A percentile compares a stretch with the other conserved stretches of the same genome.
phyloP scores from a whole-genome alignment of 2,113 vertebrate genomes.

The Melanotaenia duboulayi region DNA sequence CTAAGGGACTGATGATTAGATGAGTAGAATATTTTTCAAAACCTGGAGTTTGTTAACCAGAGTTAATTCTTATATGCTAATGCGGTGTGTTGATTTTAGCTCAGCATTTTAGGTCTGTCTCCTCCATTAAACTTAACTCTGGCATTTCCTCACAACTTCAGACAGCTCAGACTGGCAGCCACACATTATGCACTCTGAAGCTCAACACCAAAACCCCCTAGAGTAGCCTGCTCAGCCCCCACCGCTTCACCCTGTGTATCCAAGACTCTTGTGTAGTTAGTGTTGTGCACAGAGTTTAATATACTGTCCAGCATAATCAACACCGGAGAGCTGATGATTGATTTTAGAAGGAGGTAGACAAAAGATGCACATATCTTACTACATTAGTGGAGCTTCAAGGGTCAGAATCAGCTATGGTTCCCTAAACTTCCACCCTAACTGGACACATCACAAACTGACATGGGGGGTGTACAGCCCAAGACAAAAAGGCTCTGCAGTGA shows the following conservation, averaged over 20 bases:
- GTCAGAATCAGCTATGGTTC: no score
- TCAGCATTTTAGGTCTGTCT: not conserved
- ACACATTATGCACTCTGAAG: not conserved
- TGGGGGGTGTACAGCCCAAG: no score
- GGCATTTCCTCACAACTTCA: not conserved
- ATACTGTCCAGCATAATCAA: no score
- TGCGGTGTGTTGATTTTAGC: not conserved
- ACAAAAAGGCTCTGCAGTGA: not conserved
- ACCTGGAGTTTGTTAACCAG: no score
- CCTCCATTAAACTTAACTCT: not conserved
- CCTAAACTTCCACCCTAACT: not conserved
- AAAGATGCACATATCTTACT: no score
- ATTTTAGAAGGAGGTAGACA: no score
- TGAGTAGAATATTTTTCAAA: not conserved
- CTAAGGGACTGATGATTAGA: not conserved
- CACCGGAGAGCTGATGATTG: no score
- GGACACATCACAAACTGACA: no score
- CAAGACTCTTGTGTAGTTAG: not conserved
- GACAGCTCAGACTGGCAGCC: not conserved
- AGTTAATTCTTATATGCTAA: not conserved
- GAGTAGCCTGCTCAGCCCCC: not conserved
- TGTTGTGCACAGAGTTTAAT: no score
- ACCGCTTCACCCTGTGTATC: not conserved
- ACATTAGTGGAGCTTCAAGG: no score
- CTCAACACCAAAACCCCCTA: no score